phyloP scores from a whole-genome alignment of 2,797 vertebrate species.

The Petrocephalus sullivani region DNA sequence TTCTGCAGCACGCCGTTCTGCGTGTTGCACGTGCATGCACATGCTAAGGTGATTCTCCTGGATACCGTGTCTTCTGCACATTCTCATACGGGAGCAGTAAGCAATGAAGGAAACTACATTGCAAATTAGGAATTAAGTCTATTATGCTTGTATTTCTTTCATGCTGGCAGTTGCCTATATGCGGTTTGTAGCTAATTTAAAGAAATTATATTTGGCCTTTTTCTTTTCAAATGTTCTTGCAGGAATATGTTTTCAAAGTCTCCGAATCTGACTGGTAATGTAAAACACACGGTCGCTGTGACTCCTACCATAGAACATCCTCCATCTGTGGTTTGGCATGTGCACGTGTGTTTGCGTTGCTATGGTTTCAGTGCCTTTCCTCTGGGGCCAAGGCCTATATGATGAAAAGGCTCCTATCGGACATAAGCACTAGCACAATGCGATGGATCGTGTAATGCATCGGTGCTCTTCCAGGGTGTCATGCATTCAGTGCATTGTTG shows the following conservation, averaged over 20 bases:
- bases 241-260: background rate
- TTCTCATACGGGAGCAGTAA: background rate
- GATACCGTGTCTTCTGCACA: background rate
- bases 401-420: background rate
- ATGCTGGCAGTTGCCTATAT: background rate
- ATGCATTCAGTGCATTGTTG: constrained; percentile 24
- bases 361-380: background rate
- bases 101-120: background rate
- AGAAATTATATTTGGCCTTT: background rate
- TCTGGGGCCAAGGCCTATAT: background rate
- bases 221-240: background rate
- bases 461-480: background rate
- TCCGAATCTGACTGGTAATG: background rate
- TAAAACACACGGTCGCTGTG: background rate
- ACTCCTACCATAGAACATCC: background rate
- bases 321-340: background rate
- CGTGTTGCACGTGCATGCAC: background rate
- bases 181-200: background rate
- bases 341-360: constrained; percentile 4
- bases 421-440: background rate
- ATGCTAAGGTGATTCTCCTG: background rate
- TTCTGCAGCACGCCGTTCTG: background rate
- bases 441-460: constrained; percentile 20
- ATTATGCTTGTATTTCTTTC: background rate
- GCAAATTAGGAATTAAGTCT: background rate